phyloP scores from a whole-genome alignment of 2,888 invertebrate genomes.

The Periphyllus acericola region DNA sequence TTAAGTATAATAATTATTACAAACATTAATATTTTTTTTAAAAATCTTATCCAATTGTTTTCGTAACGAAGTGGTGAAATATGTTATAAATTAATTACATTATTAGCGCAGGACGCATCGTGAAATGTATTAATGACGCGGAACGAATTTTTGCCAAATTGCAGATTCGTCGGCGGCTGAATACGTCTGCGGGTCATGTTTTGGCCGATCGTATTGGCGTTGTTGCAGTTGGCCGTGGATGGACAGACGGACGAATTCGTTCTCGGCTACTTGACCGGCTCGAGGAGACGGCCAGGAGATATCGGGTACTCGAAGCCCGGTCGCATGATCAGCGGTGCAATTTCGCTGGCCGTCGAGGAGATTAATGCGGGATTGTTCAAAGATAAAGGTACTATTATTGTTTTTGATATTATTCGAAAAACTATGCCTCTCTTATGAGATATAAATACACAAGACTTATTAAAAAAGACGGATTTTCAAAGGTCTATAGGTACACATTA shows the following conservation, averaged over 20 bases:
- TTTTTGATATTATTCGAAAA: not conserved
- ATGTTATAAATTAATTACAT: not conserved
- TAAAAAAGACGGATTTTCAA: not conserved
- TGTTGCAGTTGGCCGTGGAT: conserved; percentile 50
- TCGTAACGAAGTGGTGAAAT: not conserved
- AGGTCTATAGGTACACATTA: not conserved
- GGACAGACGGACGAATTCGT: conserved; percentile 71
- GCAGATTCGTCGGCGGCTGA: conserved; percentile 55
- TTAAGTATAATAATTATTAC: no score
- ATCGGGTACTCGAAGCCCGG: conserved; percentile 83
- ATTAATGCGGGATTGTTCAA: conserved; percentile 68
- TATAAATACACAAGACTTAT: no score
- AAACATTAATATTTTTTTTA: no score
- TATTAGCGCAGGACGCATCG: not conserved
- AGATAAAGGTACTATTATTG: conserved; percentile 56
- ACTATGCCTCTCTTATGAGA: not conserved
- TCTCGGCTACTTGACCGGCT: conserved; percentile 87
- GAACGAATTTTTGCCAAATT: not conserved
- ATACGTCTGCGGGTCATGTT: conserved; percentile 41
- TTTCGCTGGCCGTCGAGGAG: conserved; percentile 86
- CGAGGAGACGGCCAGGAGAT: conserved; percentile 81
- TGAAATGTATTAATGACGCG: not conserved
- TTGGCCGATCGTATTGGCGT: conserved; percentile 47
- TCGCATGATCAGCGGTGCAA: conserved; percentile 80
- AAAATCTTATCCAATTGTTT: not conserved